phyloP scores from a whole-genome alignment of 2,113 vertebrate genomes.

The Xenopus laevis region DNA sequence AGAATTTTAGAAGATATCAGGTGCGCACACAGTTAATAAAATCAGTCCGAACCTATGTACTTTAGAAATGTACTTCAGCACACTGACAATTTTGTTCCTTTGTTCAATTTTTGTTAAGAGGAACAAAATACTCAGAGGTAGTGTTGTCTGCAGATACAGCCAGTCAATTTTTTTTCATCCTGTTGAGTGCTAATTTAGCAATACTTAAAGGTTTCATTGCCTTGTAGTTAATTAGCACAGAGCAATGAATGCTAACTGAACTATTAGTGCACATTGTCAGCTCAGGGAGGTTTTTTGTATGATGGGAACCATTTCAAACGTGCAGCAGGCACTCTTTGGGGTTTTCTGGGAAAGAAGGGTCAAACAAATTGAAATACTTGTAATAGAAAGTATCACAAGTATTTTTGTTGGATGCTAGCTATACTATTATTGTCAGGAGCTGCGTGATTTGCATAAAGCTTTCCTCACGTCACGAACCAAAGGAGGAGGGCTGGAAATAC shows the following conservation, averaged over 20 bases:
- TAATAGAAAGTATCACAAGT: slow-evolving; percentile 48
- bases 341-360: slow-evolving; percentile 25
- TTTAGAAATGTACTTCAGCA: slow-evolving; percentile 28
- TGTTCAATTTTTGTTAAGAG: slow-evolving; percentile 35
- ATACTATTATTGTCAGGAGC: slow-evolving; percentile 55
- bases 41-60: slow-evolving; percentile 11
- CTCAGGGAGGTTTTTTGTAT: slow-evolving; percentile 25
- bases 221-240: slow-evolving; percentile 44
- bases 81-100: slow-evolving; percentile 27
- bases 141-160: slow-evolving; percentile 27
- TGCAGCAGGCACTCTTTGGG: slow-evolving; percentile 23
- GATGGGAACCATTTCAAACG: slow-evolving; percentile 17
- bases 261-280: slow-evolving; percentile 41
- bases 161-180: slow-evolving; percentile 47
- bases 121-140: slow-evolving; percentile 23
- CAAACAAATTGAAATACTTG: slow-evolving; percentile 43
- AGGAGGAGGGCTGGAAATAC: slow-evolving; percentile 53
- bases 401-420: slow-evolving; percentile 50
- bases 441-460: slow-evolving; percentile 50
- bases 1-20: background rate
- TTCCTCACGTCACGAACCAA: slow-evolving; percentile 64
- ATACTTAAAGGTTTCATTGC: slow-evolving; percentile 46
- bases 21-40: background rate
- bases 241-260: slow-evolving; percentile 43
- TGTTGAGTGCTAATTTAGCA: slow-evolving; percentile 46